Evolutionary conservation across 2,797 vertebrate species (phyloP).

Genomic region (Bryconaethiops microstoma): DNA sequence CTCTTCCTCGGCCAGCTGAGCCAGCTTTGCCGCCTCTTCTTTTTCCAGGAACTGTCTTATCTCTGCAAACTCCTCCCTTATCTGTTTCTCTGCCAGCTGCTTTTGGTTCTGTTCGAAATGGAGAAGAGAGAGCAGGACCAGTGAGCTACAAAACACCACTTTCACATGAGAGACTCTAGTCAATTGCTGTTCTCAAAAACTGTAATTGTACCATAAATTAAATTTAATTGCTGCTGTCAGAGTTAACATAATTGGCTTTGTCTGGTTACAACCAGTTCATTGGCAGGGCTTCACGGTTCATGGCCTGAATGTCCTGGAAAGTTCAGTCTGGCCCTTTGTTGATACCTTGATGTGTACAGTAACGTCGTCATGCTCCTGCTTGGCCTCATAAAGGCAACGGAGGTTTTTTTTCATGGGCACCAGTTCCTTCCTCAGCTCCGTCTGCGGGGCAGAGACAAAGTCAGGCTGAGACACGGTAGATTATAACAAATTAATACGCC

Average conservation of each 20-base stretch:
- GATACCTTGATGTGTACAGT: constrained; percentile 83
- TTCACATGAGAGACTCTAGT: background rate
- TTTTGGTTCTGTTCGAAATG: constrained; percentile 71
- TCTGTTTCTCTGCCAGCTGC: constrained; percentile 73
- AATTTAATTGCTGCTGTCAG: background rate
- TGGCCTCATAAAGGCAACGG: constrained; percentile 78
- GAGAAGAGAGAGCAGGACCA: background rate
- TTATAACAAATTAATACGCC: too few species aligned
- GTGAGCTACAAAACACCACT: background rate
- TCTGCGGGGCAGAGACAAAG: background rate
- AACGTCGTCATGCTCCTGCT: constrained; percentile 81
- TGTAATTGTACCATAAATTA: background rate
- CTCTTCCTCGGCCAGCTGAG: constrained; percentile 69
- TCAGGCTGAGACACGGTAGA: background rate
- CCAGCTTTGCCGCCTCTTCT: constrained; percentile 70
- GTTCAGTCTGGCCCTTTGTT: constrained; percentile 47
- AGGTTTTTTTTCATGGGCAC: constrained; percentile 77
- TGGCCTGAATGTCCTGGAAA: constrained; percentile 9
- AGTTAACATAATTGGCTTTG: background rate
- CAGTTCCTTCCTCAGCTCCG: constrained; percentile 64
- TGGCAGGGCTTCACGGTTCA: background rate
- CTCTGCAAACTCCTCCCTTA: constrained; percentile 73
- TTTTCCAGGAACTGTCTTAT: constrained; percentile 71
- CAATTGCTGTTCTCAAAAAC: background rate
- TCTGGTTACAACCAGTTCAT: background rate